Base-by-base conservation (phyloP, 2,888 invertebrate species). In the Cyrtodaria siliqua region DNA sequence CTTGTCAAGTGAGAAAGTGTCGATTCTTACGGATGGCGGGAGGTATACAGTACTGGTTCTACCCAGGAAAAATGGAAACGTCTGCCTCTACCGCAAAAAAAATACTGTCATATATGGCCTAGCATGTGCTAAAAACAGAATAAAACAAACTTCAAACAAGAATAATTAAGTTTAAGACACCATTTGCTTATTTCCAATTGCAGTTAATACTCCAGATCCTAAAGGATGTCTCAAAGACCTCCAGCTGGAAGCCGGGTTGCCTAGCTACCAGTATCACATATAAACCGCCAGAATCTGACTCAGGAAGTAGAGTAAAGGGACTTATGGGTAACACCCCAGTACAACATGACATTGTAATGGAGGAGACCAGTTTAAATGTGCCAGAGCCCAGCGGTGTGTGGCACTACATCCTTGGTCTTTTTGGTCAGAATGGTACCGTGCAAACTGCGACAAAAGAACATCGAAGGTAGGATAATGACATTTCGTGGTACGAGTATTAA, bases 201-300 rank as follows among this genome's bases (percentile, higher is more conserved):
- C 71, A 89, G 89, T 72, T 83, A 18, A 56, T 88, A 14, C 64
- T 86, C 27, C 85, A 87, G 59, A 80, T 86, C 6, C 73, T 90
- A 40, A 85, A 85, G 61, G 88, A 89, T 77, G 82, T 86, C n/a
- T 79, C 83, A n/a, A 83, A 82, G 55, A 84, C 79, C 6, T 81
- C 83, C 42, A 88, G 87, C 50, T 90, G 89, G 89, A 88, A 88
- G 57, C 88, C 89, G 26, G 87, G 88, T 16, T 86, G 83, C 57
- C 66, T 85, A 60, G 81, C 77, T 71, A 81, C 77, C 42, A 81
- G 81, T 56, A 81, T 81, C n/a, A 77, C 68, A 4, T 77, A 57
- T 12, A 70, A 64, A 60, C 71, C 80, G n/a, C 16, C 49, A 1
- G 77, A 77, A 8, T 56, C 49, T 49, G 81, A 81, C 8, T 16